These are phyloP conservation scores for Haliaeetus leucogaster DNA, from an alignment of 2,113 vertebrate genomes.

Conservation along the genomic window DNA sequence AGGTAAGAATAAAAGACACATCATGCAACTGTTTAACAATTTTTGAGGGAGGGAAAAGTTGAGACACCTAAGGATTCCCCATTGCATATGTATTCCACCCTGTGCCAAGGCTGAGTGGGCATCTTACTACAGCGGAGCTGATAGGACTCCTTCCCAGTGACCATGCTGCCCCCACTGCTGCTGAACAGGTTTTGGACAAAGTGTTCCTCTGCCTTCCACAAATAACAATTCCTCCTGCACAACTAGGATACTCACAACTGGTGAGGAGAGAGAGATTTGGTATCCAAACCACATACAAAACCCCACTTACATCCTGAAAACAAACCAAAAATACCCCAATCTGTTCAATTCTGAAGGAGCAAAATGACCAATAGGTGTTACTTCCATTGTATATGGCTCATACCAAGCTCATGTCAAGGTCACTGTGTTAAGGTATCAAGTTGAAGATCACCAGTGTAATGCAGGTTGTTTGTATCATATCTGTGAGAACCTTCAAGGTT, in stretches of 20 bases:
- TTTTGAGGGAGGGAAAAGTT: not conserved
- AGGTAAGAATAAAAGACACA: not conserved
- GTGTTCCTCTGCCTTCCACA: not conserved
- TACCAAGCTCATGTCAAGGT: not conserved
- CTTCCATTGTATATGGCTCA: not conserved
- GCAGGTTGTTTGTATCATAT: not conserved
- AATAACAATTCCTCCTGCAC: not conserved
- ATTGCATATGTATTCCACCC: not conserved
- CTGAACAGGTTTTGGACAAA: not conserved
- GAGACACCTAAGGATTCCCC: not conserved
- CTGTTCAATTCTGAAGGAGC: not conserved
- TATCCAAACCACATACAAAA: not conserved
- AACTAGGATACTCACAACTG: no score
- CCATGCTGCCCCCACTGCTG: not conserved
- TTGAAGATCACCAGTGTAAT: not conserved
- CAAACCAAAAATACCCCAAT: not conserved
- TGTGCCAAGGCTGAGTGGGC: fast-evolving
- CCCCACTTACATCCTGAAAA: not conserved
- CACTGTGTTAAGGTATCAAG: not conserved
- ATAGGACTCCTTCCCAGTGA: not conserved
- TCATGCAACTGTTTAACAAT: not conserved
- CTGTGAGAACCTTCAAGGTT: not conserved
- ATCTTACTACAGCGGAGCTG: not conserved
- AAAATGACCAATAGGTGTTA: not conserved
- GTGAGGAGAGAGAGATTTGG: not conserved